Evolutionary conservation across 1,140 invertebrate genomes (phyloP).

Genomic region (Lineus longissimus): DNA sequence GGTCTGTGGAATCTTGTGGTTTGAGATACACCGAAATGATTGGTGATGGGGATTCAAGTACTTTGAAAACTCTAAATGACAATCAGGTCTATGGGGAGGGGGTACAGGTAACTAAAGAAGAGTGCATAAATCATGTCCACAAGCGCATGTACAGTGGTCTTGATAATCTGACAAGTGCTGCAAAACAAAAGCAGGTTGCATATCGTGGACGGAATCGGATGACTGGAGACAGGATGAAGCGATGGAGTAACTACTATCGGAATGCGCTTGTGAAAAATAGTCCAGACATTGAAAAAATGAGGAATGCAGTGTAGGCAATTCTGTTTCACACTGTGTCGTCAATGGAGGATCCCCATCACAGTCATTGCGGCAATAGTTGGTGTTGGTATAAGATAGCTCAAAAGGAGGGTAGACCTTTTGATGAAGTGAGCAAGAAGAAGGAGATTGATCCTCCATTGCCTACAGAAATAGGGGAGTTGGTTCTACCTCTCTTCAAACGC

Average conservation of each 20-base stretch:
- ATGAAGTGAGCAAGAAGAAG: not conserved
- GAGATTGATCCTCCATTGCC: not conserved
- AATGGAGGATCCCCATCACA: conserved; percentile 8
- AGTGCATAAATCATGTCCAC: conserved; percentile 10
- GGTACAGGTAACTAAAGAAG: conserved; percentile 2
- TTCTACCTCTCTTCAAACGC: not conserved
- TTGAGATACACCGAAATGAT: conserved; percentile 4
- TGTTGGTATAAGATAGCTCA: conserved; percentile 7
- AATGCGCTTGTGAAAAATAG: not conserved
- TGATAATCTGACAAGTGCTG: not conserved
- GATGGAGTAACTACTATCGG: not conserved
- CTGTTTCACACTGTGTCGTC: conserved; percentile 7
- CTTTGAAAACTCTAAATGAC: not conserved
- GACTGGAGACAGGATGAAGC: conserved; percentile 1
- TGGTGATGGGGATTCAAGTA: conserved; percentile 9
- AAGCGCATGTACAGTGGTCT: conserved; percentile 7
- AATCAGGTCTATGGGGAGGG: conserved; percentile 3
- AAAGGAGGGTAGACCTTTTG: not conserved
- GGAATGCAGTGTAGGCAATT: conserved; percentile 4
- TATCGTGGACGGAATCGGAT: not conserved
- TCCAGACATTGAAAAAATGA: not conserved
- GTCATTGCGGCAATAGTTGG: conserved; percentile 5
- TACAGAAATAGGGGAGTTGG: not conserved
- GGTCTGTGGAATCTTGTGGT: not conserved
- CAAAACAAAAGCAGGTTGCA: not conserved